Percentiles rank a stretch among this genome's conserved stretches.
Evolutionary conservation across 2,797 vertebrate genomes (phyloP).

Genomic region (Gymnoscopelus microlampas): DNA sequence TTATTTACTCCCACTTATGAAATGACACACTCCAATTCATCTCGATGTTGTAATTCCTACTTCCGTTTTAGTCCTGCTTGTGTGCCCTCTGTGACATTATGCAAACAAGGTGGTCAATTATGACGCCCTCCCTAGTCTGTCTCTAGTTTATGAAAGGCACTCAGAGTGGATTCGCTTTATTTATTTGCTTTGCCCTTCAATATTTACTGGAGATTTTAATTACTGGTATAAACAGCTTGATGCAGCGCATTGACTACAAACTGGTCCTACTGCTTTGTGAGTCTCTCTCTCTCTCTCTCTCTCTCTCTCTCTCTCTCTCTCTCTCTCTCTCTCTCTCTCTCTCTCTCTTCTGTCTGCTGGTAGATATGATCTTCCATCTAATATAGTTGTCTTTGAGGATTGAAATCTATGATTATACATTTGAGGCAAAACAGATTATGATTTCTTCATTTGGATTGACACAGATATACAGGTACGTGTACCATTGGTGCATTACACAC

Average conservation of each 20-base stretch:
- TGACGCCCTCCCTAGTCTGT: constrained; percentile 9
- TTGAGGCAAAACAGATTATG: no score
- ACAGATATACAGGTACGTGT: no score
- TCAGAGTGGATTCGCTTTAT: constrained; percentile 67
- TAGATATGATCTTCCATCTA: background rate
- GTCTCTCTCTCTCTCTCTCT: constrained; percentile 14
- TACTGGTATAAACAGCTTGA: constrained; percentile 55
- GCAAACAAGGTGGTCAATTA: constrained; percentile 57
- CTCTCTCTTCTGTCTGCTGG: background rate
- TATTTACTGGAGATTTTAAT: constrained; percentile 67
- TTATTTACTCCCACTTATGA: constrained; percentile 5
- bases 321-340: no score
- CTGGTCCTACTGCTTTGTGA: constrained; percentile 9
- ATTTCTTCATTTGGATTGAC: no score
- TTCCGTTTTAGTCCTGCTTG: constrained; percentile 6
- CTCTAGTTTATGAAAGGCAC: constrained; percentile 58
- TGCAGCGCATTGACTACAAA: constrained; percentile 31
- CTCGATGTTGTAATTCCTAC: background rate
- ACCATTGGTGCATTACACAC: no score
- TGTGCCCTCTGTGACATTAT: constrained; percentile 32
- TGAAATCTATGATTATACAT: background rate
- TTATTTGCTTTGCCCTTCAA: constrained; percentile 68
- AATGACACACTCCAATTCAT: background rate
- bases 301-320: background rate
- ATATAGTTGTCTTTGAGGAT: background rate